phyloP scores from a whole-genome alignment of 2,888 invertebrate species.

The Nesidiocoris tenuis region DNA sequence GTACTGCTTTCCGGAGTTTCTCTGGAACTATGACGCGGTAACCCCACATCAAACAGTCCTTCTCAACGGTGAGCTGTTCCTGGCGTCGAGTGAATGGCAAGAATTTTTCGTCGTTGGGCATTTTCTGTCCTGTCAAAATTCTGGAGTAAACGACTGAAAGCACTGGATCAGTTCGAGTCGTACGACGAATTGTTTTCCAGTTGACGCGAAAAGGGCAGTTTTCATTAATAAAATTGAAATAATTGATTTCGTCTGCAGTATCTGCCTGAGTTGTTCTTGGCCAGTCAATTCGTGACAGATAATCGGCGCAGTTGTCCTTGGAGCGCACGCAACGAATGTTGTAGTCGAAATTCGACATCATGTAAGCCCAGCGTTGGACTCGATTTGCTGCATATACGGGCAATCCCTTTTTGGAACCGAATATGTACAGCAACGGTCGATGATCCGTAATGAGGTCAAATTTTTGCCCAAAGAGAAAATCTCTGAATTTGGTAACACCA shows the following conservation, averaged over 20 bases:
- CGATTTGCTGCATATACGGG: neutral
- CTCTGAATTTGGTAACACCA: neutral
- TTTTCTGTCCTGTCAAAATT: neutral
- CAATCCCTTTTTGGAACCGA: neutral
- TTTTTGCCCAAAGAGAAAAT: neutral
- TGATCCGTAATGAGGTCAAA: neutral
- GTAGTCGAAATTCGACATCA: constrained; percentile 22
- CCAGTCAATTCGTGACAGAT: constrained; percentile 25
- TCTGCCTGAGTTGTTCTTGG: neutral
- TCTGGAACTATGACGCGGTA: constrained; percentile 40
- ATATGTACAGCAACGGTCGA: neutral
- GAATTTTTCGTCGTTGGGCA: constrained; percentile 15
- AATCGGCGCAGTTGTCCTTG: constrained; percentile 33
- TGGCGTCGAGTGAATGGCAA: constrained; percentile 10
- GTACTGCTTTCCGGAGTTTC: constrained; percentile 2
- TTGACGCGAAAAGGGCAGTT: constrained; percentile 53
- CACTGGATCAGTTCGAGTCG: constrained; percentile 38
- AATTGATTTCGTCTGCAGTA: neutral
- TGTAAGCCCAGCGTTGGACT: constrained; percentile 15
- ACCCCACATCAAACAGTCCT: constrained; percentile 40
- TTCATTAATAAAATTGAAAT: constrained; percentile 33
- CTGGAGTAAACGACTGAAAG: neutral
- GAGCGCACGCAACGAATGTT: constrained; percentile 26
- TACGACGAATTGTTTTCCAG: constrained; percentile 46
- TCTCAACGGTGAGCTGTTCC: constrained; percentile 25